phyloP scores from a whole-genome alignment of 2,113 vertebrate species.

The Oxygymnocypris stewartii region DNA sequence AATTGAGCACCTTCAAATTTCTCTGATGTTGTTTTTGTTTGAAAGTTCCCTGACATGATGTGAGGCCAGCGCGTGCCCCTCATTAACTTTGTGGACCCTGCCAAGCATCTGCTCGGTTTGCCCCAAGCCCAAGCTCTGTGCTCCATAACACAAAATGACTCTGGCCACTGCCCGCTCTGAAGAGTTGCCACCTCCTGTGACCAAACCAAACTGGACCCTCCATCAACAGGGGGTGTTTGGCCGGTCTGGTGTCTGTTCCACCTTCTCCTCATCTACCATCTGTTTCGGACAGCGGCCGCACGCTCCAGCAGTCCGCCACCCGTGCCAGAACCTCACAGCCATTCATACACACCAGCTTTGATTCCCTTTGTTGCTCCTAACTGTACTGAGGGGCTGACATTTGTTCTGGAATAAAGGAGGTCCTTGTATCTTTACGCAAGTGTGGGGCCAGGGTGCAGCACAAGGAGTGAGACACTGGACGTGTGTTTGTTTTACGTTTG shows the following conservation, averaged over 20 bases:
- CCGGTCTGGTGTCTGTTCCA: constrained; percentile 58
- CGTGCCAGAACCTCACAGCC: constrained; percentile 70
- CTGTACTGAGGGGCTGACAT: constrained; percentile 62
- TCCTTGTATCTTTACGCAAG: constrained; percentile 63
- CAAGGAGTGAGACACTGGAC: constrained; percentile 40
- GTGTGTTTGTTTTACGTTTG: constrained; percentile 54
- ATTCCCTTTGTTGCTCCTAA: constrained; percentile 64
- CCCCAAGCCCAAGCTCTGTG: constrained; percentile 49
- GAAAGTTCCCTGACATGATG: constrained; percentile 51
- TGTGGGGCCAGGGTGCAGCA: constrained; percentile 50
- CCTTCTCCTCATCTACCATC: constrained; percentile 67
- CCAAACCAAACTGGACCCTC: constrained; percentile 64
- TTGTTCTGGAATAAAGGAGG: constrained; percentile 65
- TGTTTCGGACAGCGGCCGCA: constrained; percentile 67
- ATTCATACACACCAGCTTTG: constrained; percentile 58
- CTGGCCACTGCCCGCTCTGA: constrained; percentile 63
- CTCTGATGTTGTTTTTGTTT: constrained; percentile 49
- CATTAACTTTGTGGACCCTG: constrained; percentile 53
- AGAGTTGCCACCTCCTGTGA: constrained; percentile 45
- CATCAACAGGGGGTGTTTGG: constrained; percentile 65
- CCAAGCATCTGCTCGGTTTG: constrained; percentile 56
- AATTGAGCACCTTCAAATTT: constrained; percentile 59
- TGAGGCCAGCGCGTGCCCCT: constrained; percentile 57
- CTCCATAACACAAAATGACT: constrained; percentile 66
- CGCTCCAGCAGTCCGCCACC: constrained; percentile 64